These are phyloP conservation scores for Numida meleagris DNA, from an alignment of 2,113 vertebrate genomes.

Conservation along the genomic window DNA sequence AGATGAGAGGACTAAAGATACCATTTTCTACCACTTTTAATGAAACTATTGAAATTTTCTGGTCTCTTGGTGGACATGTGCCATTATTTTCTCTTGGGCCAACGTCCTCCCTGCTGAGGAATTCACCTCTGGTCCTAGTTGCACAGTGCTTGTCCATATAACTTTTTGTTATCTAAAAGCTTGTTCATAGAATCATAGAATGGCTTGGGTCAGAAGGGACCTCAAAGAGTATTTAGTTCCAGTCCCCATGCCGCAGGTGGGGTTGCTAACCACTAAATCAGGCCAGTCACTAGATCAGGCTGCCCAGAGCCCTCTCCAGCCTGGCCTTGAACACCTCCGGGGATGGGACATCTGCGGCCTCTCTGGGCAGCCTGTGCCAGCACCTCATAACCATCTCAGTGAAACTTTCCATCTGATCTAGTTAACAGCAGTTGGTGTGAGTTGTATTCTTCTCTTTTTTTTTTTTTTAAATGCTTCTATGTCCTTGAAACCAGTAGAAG, in stretches of 20 bases:
- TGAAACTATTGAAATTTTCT: background rate
- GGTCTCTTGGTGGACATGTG: accelerated
- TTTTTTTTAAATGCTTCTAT: background rate
- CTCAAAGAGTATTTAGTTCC: no score
- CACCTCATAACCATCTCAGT: no score
- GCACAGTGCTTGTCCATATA: background rate
- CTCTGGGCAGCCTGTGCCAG: no score
- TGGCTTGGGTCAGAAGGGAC: no score
- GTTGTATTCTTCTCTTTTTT: no score
- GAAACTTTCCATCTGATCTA: background rate
- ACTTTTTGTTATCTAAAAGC: background rate
- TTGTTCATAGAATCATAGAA: no score
- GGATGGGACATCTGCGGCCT: no score
- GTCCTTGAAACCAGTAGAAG: background rate
- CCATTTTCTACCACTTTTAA: background rate
- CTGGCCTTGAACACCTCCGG: no score
- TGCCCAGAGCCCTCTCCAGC: no score
- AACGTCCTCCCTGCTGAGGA: background rate
- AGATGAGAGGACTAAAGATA: background rate
- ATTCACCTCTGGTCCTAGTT: background rate
- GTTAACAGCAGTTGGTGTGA: background rate
- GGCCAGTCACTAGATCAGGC: no score
- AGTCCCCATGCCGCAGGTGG: no score
- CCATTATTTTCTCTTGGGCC: background rate
- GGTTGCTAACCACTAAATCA: no score